Conservation (phyloP, 2,797 vertebrate species). For the Silurus aristotelis region DNA sequence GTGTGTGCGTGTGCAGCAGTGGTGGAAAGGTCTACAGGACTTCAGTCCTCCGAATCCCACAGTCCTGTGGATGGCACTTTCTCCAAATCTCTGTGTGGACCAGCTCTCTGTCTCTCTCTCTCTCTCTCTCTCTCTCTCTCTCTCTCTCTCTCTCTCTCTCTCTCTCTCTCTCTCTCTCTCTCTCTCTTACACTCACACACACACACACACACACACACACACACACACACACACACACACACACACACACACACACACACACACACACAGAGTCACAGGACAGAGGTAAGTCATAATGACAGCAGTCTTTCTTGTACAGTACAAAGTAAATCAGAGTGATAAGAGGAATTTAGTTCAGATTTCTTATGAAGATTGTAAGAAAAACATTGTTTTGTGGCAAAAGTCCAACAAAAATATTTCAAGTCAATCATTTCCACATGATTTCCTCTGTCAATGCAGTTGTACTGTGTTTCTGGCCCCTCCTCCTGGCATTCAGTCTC, state of each 20-base stretch:
- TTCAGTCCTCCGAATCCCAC: conserved; percentile 76
- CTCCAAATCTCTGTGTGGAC: conserved; percentile 52
- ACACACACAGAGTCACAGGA: conserved; percentile 29
- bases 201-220: not conserved
- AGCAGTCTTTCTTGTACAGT: not conserved
- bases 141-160: not conserved
- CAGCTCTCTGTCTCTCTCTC: conserved; percentile 56
- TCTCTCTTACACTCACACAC: too few species aligned
- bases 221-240: conserved; percentile 16
- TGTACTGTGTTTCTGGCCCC: conserved; percentile 83
- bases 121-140: conserved; percentile 15
- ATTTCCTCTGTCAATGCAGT: conserved; percentile 86
- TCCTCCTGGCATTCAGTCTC: conserved; percentile 74
- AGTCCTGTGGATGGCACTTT: conserved; percentile 73
- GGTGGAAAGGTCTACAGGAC: conserved; percentile 78
- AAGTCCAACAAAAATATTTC: conserved; percentile 45
- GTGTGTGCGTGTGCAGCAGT: conserved; percentile 73
- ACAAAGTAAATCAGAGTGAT: not conserved
- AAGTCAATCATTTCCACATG: conserved; percentile 57
- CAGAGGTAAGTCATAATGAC: conserved; percentile 11
- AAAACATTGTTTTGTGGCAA: conserved; percentile 39
- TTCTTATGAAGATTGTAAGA: not conserved
- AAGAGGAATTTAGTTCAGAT: not conserved
- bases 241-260: conserved; percentile 37
- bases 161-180: too few species aligned